phyloP scores from a whole-genome alignment of 2,113 vertebrate species.

The Lophura nycthemera region DNA sequence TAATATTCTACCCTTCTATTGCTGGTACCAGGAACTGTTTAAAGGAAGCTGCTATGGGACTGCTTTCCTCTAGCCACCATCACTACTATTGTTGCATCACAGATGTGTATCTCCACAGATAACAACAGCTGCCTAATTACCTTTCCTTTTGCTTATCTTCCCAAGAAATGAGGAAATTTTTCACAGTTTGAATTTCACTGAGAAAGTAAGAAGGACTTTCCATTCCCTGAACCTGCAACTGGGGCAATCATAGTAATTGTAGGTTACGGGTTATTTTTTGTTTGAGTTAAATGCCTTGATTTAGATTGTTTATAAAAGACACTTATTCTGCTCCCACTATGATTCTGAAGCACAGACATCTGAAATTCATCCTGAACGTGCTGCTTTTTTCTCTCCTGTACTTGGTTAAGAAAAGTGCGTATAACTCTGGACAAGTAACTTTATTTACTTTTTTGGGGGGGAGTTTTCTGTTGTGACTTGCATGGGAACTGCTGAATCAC shows the following conservation, averaged over 20 bases:
- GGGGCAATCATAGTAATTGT: background rate
- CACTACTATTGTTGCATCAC: background rate
- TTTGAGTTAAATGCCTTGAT: slow-evolving; percentile 15
- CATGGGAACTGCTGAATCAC: too few relatives aligned
- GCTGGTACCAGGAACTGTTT: background rate
- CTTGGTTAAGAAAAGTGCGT: background rate
- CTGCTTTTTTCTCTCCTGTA: background rate
- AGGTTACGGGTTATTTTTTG: background rate
- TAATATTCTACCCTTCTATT: background rate
- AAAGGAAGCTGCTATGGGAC: background rate
- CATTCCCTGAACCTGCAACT: background rate
- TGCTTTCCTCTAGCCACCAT: background rate
- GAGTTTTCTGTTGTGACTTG: background rate
- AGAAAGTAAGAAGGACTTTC: background rate
- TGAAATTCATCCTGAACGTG: background rate
- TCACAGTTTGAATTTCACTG: slow-evolving; percentile 18
- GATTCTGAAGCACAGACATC: background rate
- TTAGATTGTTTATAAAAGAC: background rate
- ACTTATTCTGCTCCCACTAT: background rate
- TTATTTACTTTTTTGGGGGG: background rate
- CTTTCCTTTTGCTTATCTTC: background rate
- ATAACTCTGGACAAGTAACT: background rate
- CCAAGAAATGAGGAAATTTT: background rate
- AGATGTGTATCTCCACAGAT: background rate
- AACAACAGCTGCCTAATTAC: background rate